Evolutionary conservation across 2,113 vertebrate species (phyloP), one percentile per base, ranked within the genome.

Genomic region (Semicossyphus pulcher): DNA sequence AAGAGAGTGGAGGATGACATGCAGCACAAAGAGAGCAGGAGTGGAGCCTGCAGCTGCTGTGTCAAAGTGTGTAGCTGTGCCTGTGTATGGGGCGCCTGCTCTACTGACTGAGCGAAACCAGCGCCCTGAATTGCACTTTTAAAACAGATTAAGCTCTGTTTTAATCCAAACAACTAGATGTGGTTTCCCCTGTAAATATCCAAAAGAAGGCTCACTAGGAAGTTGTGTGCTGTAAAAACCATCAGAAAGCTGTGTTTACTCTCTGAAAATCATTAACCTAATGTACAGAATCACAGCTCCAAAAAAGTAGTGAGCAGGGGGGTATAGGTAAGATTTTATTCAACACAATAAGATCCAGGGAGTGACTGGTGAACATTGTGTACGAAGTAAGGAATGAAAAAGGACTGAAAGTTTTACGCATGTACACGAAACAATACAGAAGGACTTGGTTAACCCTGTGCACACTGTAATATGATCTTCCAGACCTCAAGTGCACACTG

Each of bases 381-480:
- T 10, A 36, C 11, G 8, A 31, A n/a, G n/a, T 3, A 23, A 21
- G 7, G 4, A 7, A 34, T 45, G 21, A 25, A 36, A 56, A 32
- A 36, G 34, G n/a, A n/a, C n/a, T n/a, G n/a, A n/a, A 36, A 10
- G 34, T 10, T 5, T 12, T 20, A 39, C 25, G 59, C 52, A 11
- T 7, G 3, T 45, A 36, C 11, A 34, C 23, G 39, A 37, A n/a
- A 26, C n/a, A 8, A 2, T 23, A 7, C 20, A 48, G 58, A 62
- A 28, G n/a, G 39, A 49, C 26, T 34, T 10, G 25, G 34, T 53
- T 54, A 14, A 67, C 64, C 48, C 15, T 1, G 10, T 47, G 75
- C 70, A 66, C 3, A 0, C 34, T 53, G 79, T 61, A 84, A 88
- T 20, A 1, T 29, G 72, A 88, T 69, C 59, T 21, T 31, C n/a